Base-by-base conservation (phyloP, 1,140 invertebrate species). In the Nautilus pompilius region DNA sequence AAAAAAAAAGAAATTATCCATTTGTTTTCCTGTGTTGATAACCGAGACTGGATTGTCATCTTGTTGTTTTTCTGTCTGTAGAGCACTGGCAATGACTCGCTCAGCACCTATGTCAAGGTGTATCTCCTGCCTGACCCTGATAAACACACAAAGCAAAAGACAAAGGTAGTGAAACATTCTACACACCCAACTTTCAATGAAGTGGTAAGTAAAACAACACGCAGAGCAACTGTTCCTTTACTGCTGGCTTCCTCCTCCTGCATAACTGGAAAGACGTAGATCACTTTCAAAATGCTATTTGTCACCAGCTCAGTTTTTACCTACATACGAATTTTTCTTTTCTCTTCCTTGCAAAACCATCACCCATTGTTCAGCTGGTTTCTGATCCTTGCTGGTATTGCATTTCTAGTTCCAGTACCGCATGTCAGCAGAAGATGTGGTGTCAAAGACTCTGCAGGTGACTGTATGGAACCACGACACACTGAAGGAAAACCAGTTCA, bases 111-210 rank as follows among this genome's bases (percentile, higher is more conserved):
- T 75, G 93, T 96, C 30, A 97, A 97, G 86, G 90, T 92, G 13
- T 99, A 99, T 80, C 85, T 99, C 58, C 88, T 93, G 69, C 87
- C 87, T 22, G 87, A 88, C 71, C 76, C 81, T 6, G 76, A 92
- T 88, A 96, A 96, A 84, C 88, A 87, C 63, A 97, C 96, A 29
- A 98, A 98, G 84, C 85, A 93, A 15, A 99, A 98, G 83, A 98
- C 96, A 0, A 94, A 95, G 84, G 91, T 96, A 24, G 88, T 96
- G 1, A 90, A 91, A 69, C 90, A 90, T 72, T 95, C 92, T 77
- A 93, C 91, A 77, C 92, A 97, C 85, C 95, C 95, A 6, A 95
- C 93, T 28, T 99, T 95, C 83, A 98, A 98, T 93, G 95, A 98
- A 88, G 95, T 95, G 91, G 92, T 95, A 83, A 85, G 77, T 56